Percentiles rank a stretch among this genome's conserved stretches.
Conservation (phyloP, 2,888 invertebrate species). For the Sylvicola fuscatus region DNA sequence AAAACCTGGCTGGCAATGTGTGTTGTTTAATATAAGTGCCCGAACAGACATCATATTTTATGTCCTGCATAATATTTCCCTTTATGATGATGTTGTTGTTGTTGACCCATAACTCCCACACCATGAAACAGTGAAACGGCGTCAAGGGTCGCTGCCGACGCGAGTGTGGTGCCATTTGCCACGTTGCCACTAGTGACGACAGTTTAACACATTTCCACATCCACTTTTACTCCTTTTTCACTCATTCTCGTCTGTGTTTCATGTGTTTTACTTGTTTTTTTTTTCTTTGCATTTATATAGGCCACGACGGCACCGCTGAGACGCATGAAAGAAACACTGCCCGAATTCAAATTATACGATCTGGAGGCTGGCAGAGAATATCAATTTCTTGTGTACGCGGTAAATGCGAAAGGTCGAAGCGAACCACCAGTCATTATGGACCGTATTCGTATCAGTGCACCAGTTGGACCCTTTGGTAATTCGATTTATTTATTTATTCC, state of each 20-base stretch:
- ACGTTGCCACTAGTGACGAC: too few relatives aligned
- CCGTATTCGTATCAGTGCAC: slow-evolving; percentile 24
- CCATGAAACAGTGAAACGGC: too few relatives aligned
- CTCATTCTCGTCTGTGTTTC: too few relatives aligned
- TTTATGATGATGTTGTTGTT: too few relatives aligned
- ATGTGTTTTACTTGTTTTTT: neutral
- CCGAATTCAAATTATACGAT: slow-evolving; percentile 50
- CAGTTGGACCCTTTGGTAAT: slow-evolving; percentile 26
- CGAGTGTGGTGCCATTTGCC: too few relatives aligned
- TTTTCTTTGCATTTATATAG: slow-evolving; percentile 12
- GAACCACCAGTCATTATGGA: slow-evolving; percentile 49
- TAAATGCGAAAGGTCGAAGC: slow-evolving; percentile 62
- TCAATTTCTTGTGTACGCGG: slow-evolving; percentile 59
- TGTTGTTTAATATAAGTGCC: too few relatives aligned
- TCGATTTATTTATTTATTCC: slow-evolving; percentile 3
- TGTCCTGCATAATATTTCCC: too few relatives aligned
- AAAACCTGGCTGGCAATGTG: too few relatives aligned
- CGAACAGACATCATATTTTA: too few relatives aligned
- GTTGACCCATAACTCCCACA: too few relatives aligned
- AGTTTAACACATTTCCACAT: neutral
- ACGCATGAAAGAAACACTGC: slow-evolving; percentile 39
- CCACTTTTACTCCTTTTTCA: neutral
- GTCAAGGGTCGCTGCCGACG: neutral
- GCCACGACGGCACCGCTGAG: slow-evolving; percentile 36
- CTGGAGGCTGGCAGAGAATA: slow-evolving; percentile 58